Base-by-base conservation (phyloP, 2,113 vertebrate species). In the Nerophis lumbriciformis region DNA sequence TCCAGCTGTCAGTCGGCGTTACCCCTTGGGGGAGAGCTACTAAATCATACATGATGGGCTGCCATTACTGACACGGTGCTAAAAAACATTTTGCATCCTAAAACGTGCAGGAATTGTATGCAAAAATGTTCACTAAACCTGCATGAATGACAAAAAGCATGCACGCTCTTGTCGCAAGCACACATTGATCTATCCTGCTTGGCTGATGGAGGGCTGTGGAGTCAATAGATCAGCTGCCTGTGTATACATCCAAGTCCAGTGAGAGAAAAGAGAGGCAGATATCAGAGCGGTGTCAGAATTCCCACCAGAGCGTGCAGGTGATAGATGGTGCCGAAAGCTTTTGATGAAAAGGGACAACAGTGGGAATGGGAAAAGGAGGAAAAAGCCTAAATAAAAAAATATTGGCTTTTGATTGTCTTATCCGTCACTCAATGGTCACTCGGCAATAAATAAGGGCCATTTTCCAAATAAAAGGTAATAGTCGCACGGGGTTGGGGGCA, bases 271-370 rank as follows among this genome's bases (percentile, higher is more conserved):
- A 72, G 62, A 76, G 65, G 73, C 69, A 78, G 80, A 73, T 77
- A 83, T 87, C 81, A 81, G 73, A 83, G 75, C 72, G 69, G 79
- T 81, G 81, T 85, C 83, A 88, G 82, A 85, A 82, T 68, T 82
- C 81, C 72, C 83, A 82, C 68, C 19, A 37, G 67, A 65, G 63
- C 77, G 85, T 57, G 28, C 28, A 28, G 45, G 73, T 59, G 71
- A 72, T 68, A 45, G 75, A 71, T 77, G 75, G 47, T 36, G 59
- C 71, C 70, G 45, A 44, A 56, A 61, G 63, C 59, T 63, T 69
- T 53, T 58, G 68, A 73, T 62, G 61, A 81, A 78, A 42, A 51
- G 16, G 42, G 68, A 52, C 16, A 42, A 66, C 65, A 51, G 37
- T 57, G 6, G 15, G 59, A 42, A 47, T 6, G 2, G 16, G 49